Conservation (phyloP, 2,888 invertebrate genomes). For the Morpho deidamia region DNA sequence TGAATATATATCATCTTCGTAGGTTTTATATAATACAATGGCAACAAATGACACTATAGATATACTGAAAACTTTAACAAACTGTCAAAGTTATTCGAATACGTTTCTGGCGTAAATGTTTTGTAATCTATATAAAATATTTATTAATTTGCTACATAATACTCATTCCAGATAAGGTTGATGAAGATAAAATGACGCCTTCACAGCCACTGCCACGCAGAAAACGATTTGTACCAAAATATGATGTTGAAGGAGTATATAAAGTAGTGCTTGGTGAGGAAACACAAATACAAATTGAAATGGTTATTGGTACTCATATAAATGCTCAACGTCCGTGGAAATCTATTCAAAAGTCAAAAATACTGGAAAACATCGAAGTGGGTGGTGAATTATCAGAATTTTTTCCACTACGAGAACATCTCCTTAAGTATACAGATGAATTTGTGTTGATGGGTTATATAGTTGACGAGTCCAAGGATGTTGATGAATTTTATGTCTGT, state of each 20-base stretch:
- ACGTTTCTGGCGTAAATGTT: no score
- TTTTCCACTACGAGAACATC: constrained; percentile 46
- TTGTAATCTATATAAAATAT: neutral
- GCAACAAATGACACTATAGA: no score
- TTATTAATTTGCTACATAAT: neutral
- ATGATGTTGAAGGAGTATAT: constrained; percentile 76
- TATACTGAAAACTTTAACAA: no score
- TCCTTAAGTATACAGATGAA: constrained; percentile 58
- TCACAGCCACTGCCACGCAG: constrained; percentile 47
- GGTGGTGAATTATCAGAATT: constrained; percentile 74
- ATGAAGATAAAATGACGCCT: constrained; percentile 35
- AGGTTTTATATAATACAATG: no score
- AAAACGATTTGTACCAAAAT: constrained; percentile 67
- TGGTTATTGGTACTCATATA: constrained; percentile 82
- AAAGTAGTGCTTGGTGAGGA: constrained; percentile 73
- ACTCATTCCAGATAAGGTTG: constrained; percentile 37
- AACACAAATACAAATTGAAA: constrained; percentile 80
- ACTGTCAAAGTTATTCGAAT: no score
- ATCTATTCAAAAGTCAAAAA: constrained; percentile 76
- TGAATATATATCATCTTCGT: no score
- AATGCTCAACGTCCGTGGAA: constrained; percentile 88
- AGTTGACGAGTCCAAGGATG: constrained; percentile 77
- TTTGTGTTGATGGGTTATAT: constrained; percentile 82
- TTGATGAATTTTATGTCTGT: constrained; percentile 85
- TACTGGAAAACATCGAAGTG: constrained; percentile 80